Evolutionary conservation across 37 sponge, comb jelly and placozoan species (phyloP).

Genomic region (Geodia barretti): DNA sequence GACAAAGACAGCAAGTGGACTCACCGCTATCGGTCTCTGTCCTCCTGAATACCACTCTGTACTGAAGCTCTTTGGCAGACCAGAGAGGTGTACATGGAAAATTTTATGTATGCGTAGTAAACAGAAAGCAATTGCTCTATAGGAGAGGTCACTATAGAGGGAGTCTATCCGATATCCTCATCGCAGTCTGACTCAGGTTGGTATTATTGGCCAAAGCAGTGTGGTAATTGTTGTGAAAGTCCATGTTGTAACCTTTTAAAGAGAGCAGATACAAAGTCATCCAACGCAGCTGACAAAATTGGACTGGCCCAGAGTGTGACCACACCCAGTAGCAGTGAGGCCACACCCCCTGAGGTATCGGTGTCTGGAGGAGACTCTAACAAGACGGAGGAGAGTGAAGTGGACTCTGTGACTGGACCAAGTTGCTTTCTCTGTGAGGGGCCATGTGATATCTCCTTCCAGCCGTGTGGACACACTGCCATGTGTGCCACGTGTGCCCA

Average conservation of each 20-base stretch:
- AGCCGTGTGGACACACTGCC: not conserved
- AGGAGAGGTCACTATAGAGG: not conserved
- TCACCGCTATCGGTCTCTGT: constrained; percentile 50
- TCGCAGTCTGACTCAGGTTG: not conserved
- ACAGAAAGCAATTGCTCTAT: not conserved
- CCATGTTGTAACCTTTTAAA: too few relatives aligned
- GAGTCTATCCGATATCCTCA: not conserved
- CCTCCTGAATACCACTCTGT: constrained; percentile 21
- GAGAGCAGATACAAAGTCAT: not conserved
- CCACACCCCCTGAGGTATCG: not conserved
- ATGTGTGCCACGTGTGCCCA: not conserved
- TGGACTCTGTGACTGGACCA: too few relatives aligned
- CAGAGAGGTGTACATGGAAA: not conserved
- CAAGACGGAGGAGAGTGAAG: not conserved
- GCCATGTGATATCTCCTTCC: not conserved
- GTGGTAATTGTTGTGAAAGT: too few relatives aligned
- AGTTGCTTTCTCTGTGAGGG: not conserved
- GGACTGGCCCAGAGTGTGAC: not conserved
- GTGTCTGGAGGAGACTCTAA: not conserved
- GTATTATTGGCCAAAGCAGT: too few relatives aligned
- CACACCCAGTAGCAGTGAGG: too few relatives aligned
- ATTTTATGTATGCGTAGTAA: too few relatives aligned
- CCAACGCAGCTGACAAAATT: not conserved
- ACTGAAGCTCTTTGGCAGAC: not conserved
- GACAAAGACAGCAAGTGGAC: constrained; percentile 46